Percentiles rank a stretch among this genome's conserved stretches.
These are phyloP conservation scores for Asarcornis scutulata DNA, from an alignment of 2,113 vertebrate species.

Conservation along the genomic window DNA sequence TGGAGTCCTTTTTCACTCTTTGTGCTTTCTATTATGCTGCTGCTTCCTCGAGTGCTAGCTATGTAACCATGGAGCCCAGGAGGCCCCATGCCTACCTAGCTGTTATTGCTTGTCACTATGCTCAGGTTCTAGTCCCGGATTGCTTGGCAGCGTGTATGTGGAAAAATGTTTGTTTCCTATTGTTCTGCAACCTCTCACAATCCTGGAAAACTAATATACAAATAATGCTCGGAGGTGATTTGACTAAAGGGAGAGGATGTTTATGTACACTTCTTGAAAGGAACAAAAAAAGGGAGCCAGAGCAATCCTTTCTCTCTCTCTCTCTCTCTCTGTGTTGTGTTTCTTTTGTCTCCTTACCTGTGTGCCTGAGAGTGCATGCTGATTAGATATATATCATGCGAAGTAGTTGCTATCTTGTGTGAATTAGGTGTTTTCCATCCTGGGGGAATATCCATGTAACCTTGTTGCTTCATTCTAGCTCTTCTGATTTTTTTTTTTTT, in stretches of 20 bases:
- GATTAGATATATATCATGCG: neutral
- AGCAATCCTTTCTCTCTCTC: neutral
- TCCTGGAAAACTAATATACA: neutral
- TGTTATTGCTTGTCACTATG: rapidly evolving
- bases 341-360: neutral
- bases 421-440: neutral
- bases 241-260: neutral
- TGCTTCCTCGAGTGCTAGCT: neutral
- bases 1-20: neutral
- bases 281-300: neutral
- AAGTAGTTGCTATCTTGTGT: neutral
- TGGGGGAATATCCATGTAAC: neutral
- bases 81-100: neutral
- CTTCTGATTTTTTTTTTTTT: neutral
- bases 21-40: neutral
- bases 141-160: neutral
- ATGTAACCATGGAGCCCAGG: neutral
- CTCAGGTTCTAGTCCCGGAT: neutral
- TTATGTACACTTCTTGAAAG: neutral
- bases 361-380: neutral
- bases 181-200: neutral
- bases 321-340: neutral
- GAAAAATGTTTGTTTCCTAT: neutral
- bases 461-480: neutral
- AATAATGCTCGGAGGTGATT: neutral